These are phyloP conservation scores for Hirtodrosophila confusa DNA, from an alignment of 2,888 invertebrate genomes.

Conservation along the genomic window DNA sequence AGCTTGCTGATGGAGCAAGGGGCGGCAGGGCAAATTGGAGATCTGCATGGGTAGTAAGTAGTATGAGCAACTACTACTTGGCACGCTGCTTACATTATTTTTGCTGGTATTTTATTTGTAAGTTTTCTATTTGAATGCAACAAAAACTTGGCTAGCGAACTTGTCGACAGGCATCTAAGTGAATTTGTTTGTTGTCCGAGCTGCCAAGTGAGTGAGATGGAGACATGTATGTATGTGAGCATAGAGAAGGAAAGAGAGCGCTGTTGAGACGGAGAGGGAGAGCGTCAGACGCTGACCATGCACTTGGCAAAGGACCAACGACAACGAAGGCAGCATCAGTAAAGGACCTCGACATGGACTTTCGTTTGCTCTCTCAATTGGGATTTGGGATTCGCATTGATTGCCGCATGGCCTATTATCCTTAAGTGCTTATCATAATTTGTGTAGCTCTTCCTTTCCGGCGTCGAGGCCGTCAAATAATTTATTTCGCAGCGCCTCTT, in stretches of 20 bases:
- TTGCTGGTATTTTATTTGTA: conserved; percentile 45
- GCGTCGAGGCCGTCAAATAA: conserved; percentile 33
- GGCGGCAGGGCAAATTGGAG: background rate
- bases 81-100: conserved; percentile 58
- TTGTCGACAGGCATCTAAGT: conserved; percentile 70
- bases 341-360: conserved; percentile 35
- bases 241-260: conserved; percentile 1
- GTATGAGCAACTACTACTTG: conserved; percentile 58
- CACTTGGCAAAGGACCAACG: conserved; percentile 63
- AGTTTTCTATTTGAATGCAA: conserved; percentile 45
- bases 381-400: conserved; percentile 61
- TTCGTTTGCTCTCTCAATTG: conserved; percentile 47
- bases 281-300: conserved; percentile 60
- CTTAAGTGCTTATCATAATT: conserved; percentile 79
- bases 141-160: conserved; percentile 61
- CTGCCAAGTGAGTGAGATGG: conserved; percentile 18
- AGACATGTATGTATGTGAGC: conserved; percentile 2
- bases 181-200: conserved; percentile 60
- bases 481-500: conserved; percentile 35
- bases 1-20: background rate
- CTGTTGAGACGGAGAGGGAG: conserved; percentile 1
- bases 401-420: conserved; percentile 71
- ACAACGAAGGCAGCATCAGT: background rate
- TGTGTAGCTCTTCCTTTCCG: conserved; percentile 39
- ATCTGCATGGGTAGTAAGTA: conserved; percentile 9